A percentile compares a stretch with the other conserved stretches of the same genome.
phyloP scores from a whole-genome alignment of 1,140 invertebrate species.

The Platorchestia sp. region DNA sequence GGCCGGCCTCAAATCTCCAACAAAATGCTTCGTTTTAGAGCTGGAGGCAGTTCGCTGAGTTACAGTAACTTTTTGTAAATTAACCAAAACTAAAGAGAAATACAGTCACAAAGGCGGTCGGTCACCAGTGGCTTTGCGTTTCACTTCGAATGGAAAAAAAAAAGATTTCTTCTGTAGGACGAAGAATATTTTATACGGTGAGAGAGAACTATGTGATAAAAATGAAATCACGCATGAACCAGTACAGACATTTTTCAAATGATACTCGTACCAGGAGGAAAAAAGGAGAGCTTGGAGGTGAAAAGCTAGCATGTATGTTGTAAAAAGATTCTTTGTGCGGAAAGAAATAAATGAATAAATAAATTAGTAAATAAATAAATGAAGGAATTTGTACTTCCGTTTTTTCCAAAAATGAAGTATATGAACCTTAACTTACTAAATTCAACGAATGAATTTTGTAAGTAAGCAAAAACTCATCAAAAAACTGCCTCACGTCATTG shows the following conservation, averaged over 20 bases:
- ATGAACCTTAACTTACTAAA: no score
- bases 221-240: neutral
- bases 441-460: no score
- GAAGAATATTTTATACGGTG: neutral
- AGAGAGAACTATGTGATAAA: neutral
- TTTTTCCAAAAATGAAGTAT: no score
- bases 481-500: no score
- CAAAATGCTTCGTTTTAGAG: neutral
- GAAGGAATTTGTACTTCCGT: no score
- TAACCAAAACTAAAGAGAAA: neutral
- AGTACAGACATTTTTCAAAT: neutral
- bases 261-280: neutral
- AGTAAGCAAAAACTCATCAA: no score
- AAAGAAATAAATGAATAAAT: no score
- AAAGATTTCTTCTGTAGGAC: neutral
- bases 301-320: no score
- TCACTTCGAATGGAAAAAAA: neutral
- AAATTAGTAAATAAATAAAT: no score
- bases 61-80: neutral
- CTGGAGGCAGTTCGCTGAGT: neutral
- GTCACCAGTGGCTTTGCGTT: neutral
- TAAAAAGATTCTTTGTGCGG: no score
- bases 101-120: neutral
- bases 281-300: no score
- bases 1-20: neutral